These are phyloP conservation scores for Oncorhynchus mykiss DNA, from an alignment of 2,113 vertebrate genomes.

Conservation along the genomic window DNA sequence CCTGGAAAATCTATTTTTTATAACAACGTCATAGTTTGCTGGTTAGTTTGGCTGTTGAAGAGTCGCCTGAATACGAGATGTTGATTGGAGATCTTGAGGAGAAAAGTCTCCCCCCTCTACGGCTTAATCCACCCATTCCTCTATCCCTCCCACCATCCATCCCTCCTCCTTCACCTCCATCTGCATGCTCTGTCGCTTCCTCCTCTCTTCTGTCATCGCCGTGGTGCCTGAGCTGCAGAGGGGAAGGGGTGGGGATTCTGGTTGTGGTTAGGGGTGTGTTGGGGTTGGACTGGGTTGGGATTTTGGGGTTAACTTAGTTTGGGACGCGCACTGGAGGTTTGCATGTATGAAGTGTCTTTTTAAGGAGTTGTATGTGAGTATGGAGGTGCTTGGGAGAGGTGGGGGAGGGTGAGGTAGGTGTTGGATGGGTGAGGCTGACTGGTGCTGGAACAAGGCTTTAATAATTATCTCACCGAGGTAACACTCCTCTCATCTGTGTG, in stretches of 20 bases:
- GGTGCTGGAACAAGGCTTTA: constrained; percentile 42
- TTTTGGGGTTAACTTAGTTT: neutral
- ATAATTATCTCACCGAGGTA: constrained; percentile 30
- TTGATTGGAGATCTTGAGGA: too few relatives aligned
- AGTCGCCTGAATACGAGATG: too few relatives aligned
- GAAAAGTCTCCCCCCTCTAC: too few relatives aligned
- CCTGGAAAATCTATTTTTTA: too few relatives aligned
- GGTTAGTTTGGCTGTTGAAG: too few relatives aligned
- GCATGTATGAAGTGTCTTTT: too few relatives aligned
- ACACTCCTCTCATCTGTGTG: constrained; percentile 25
- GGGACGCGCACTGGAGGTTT: too few relatives aligned
- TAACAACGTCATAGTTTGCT: too few relatives aligned
- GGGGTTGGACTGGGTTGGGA: neutral
- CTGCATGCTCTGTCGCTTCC: constrained; percentile 53
- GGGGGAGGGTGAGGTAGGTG: neutral
- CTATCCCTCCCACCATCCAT: neutral
- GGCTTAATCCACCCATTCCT: constrained; percentile 11
- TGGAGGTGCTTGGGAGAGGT: neutral
- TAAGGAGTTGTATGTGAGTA: too few relatives aligned
- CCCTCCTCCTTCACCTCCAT: constrained; percentile 21
- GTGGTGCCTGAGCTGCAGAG: constrained; percentile 28
- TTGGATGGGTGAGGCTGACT: too few relatives aligned
- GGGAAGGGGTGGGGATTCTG: neutral
- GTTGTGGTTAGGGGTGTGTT: neutral
- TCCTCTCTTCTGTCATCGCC: constrained; percentile 37